Evolutionary conservation across 1,140 invertebrate genomes (phyloP), one percentile per base, ranked within the genome.

Genomic region (Eubasilissa regina): DNA sequence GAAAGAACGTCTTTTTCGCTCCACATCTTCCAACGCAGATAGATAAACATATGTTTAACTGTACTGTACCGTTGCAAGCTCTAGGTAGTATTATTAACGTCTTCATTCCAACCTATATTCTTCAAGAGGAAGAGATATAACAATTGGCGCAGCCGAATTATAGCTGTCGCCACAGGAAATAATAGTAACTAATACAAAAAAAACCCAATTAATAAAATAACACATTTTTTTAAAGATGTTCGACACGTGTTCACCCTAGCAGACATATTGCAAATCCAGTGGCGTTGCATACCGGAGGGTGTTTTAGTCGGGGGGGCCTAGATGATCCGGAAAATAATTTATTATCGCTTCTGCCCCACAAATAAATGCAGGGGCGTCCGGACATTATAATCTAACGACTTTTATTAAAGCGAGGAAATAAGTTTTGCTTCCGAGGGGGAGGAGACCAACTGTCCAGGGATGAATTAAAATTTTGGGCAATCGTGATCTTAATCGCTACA

Each of bases 301-400:
- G 60, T 64, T 25, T 73, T 47, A 19, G 66, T 73, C 8, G 66
- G 73, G 55, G 73, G 73, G 53, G 12, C 17, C 66, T 48, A 73
- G 75, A 76, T 76, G 75, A 53, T 56, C 56, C 60, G 75, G 75
- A 76, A 76, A 76, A 76, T 76, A 76, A 76, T 76, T 76, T 76
- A 76, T 76, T 76, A 76, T 35, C 43, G 25, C 53, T 43, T n/a
- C 73, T 17, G 66, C 9, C 44, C 66, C 15, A 25, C 10, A 25
- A 35, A n/a, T 45, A 44, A 48, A 11, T 44, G 43, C 66, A 70
- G 66, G 60, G 60, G 60, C 60, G 60, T 64, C 60, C 60, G 60
- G 25, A 43, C 60, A 35, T 44, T 44, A 11, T 64, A 35, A 51
- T 51, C 48, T 51, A 15, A 51, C 48, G 48, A 15, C 48, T 51